Evolutionary conservation across 2,888 invertebrate species (phyloP).

Genomic region (Adelognathus sp.): DNA sequence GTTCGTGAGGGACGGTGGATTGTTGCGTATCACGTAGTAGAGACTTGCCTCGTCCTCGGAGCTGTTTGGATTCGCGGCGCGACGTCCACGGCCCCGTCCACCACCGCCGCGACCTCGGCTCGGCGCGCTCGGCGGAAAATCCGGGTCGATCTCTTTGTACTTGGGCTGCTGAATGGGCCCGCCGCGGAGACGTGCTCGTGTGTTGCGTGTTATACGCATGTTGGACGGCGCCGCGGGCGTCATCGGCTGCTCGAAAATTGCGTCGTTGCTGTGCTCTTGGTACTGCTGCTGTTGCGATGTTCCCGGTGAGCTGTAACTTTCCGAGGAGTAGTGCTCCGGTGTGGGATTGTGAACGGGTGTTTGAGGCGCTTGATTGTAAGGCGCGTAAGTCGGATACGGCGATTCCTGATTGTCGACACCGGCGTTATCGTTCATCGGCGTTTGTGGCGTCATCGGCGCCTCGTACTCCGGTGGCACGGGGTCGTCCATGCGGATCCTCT

Average conservation of each 20-base stretch:
- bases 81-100: slow-evolving; percentile 81
- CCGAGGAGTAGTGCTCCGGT: slow-evolving; percentile 77
- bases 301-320: slow-evolving; percentile 76
- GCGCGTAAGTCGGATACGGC: slow-evolving; percentile 79
- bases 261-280: slow-evolving; percentile 72
- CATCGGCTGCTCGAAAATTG: slow-evolving; percentile 80
- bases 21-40: slow-evolving; percentile 92
- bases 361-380: slow-evolving; percentile 79
- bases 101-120: slow-evolving; percentile 77
- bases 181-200: slow-evolving; percentile 79
- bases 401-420: slow-evolving; percentile 80
- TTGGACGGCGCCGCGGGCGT: slow-evolving; percentile 78
- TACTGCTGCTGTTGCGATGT: slow-evolving; percentile 73
- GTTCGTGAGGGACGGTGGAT: slow-evolving; percentile 91
- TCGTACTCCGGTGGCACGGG: slow-evolving; percentile 93
- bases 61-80: slow-evolving; percentile 69
- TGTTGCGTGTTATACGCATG: slow-evolving; percentile 81
- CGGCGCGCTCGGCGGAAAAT: slow-evolving; percentile 70
- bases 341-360: slow-evolving; percentile 77
- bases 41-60: slow-evolving; percentile 91
- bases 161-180: slow-evolving; percentile 77
- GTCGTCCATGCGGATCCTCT: slow-evolving; percentile 96
- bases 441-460: slow-evolving; percentile 85
- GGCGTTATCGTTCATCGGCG: slow-evolving; percentile 83
- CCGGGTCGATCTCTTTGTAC: slow-evolving; percentile 78